A percentile compares a stretch with the other conserved stretches of the same genome.
Evolutionary conservation across 2,888 invertebrate genomes (phyloP).

Genomic region (Plagodis pulveraria): DNA sequence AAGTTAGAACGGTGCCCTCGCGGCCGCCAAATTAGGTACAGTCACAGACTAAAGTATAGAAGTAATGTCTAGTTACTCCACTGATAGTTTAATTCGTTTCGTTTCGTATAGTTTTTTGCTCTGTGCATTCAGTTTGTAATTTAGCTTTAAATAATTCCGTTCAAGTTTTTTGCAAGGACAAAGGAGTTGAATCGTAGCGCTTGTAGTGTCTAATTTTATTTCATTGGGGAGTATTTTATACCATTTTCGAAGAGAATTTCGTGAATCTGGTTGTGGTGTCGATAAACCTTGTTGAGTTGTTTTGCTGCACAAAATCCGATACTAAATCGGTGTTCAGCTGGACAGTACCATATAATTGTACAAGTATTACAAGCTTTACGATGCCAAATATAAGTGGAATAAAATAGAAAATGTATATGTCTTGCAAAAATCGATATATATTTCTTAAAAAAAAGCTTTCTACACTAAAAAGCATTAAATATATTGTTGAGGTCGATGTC

Average conservation of each 20-base stretch:
- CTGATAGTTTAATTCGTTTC: slow-evolving; percentile 80
- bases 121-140: slow-evolving; percentile 57
- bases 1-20: slow-evolving; percentile 80
- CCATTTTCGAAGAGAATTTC: slow-evolving; percentile 14
- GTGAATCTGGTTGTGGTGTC: slow-evolving; percentile 28
- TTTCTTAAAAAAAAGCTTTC: too few relatives aligned
- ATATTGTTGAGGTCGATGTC: too few relatives aligned
- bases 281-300: slow-evolving; percentile 15
- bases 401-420: too few relatives aligned
- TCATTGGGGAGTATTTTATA: slow-evolving; percentile 26
- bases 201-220: slow-evolving; percentile 35
- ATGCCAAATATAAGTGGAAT: too few relatives aligned
- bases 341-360: too few relatives aligned
- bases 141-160: slow-evolving; percentile 45
- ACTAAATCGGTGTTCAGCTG: too few relatives aligned
- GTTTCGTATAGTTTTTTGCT: slow-evolving; percentile 55
- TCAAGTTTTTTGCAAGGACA: slow-evolving; percentile 31
- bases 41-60: slow-evolving; percentile 57
- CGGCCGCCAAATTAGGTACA: slow-evolving; percentile 81
- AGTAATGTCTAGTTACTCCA: slow-evolving; percentile 58
- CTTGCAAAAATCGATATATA: too few relatives aligned
- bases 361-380: too few relatives aligned
- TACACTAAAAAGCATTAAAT: too few relatives aligned
- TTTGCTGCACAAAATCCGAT: not conserved
- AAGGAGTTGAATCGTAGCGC: slow-evolving; percentile 35